phyloP scores from a whole-genome alignment of 64 coral and sea anemone species.

The Stichodactyla mertensii region DNA sequence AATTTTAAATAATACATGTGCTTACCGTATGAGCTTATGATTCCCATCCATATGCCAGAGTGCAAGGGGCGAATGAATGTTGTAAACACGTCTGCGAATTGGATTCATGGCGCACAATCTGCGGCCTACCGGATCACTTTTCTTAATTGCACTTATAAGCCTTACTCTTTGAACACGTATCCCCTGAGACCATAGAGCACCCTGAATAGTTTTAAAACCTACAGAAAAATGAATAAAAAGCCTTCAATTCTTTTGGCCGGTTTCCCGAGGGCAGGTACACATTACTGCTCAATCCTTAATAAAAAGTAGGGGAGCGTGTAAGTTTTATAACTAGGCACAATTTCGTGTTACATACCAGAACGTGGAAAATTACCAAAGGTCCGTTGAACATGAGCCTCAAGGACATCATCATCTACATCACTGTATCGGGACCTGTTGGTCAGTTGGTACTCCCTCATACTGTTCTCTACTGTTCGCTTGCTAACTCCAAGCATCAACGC shows the following conservation, averaged over 20 bases:
- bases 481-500: conserved; percentile 64
- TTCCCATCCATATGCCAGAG: conserved; percentile 73
- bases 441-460: conserved; percentile 34
- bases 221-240: neutral
- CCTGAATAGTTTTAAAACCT: conserved; percentile 63
- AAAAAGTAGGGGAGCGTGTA: neutral
- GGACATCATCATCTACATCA: conserved; percentile 51
- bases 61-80: conserved; percentile 43
- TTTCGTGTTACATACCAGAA: conserved; percentile 29
- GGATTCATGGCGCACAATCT: conserved; percentile 36
- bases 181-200: conserved; percentile 26
- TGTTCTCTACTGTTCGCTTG: conserved; percentile 40
- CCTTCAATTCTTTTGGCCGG: neutral
- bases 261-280: neutral
- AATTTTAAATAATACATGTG: neutral
- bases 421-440: conserved; percentile 35
- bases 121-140: conserved; percentile 26
- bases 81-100: conserved; percentile 40
- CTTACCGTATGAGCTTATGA: conserved; percentile 50
- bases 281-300: neutral
- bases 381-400: conserved; percentile 26
- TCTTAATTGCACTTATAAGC: conserved; percentile 33
- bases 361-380: conserved; percentile 34
- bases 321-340: neutral
- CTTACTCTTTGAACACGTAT: conserved; percentile 34